Conservation (phyloP, 2,888 invertebrate genomes). For the Cataglyphis rosenhaueri region DNA sequence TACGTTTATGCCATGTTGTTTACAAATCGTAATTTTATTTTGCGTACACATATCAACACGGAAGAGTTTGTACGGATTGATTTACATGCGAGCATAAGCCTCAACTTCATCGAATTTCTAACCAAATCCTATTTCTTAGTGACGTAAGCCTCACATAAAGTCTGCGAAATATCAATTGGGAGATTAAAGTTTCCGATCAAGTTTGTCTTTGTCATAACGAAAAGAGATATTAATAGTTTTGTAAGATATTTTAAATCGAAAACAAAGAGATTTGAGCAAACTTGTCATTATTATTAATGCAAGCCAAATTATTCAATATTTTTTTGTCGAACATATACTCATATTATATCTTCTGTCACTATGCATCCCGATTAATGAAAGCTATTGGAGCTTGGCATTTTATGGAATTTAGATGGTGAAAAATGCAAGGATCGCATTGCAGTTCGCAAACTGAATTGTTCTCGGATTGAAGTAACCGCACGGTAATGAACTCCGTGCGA, state of each 20-base stretch:
- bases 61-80: constrained; percentile 7
- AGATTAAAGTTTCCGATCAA: neutral
- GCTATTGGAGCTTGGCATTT: neutral
- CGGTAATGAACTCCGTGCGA: constrained; percentile 44
- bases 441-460: neutral
- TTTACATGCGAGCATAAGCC: constrained; percentile 15
- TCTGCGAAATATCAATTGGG: neutral
- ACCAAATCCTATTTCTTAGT: neutral
- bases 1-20: constrained; percentile 3
- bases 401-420: neutral
- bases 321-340: neutral
- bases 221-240: neutral
- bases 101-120: neutral
- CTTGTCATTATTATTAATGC: neutral
- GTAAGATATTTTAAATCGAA: neutral
- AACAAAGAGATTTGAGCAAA: neutral
- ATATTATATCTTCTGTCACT: neutral
- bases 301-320: neutral
- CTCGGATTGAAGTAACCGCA: constrained; percentile 24
- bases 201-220: neutral
- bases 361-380: neutral
- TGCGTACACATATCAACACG: neutral
- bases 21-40: constrained; percentile 51
- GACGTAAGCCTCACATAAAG: neutral
- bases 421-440: neutral